Evolutionary conservation across 2,113 vertebrate species (phyloP), one percentile per base, ranked within the genome.

Genomic region (Semicossyphus pulcher): DNA sequence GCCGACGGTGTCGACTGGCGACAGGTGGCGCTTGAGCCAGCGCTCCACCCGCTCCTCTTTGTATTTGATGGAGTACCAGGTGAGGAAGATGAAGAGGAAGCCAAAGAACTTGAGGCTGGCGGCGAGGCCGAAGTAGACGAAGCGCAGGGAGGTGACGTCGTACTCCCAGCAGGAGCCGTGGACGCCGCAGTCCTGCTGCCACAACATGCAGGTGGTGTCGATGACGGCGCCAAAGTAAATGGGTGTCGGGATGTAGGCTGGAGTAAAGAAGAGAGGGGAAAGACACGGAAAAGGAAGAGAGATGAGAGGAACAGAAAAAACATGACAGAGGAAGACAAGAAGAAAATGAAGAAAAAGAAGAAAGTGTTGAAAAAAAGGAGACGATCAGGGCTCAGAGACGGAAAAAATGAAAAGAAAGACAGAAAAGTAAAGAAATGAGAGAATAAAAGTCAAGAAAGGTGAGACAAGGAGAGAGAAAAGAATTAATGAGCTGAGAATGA

Each of bases 221-320:
- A 99, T 99, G 65, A 99, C 98, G 0, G 97, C 98, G 21, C 98
- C 98, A 18, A 99, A 99, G 93, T 99, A 99, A 71, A 99, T 99
- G 1, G 98, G 98, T 1, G 98, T 99, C 25, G 98, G 98, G 92
- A 99, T 99, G 95, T 99, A 99, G 7, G 98, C 98, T 99, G 83
- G 52, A 1, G 7, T 18, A 1, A 4, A 15, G n/a, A 7, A 31
- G 0, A 5, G 5, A 0, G 8, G 4, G 14, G 15, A 25, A 5
- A 29, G 34, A 11, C 5, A 21, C 4, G 16, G 21, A 18, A 29
- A 31, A 37, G 5, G 9, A 26, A 3, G 14, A 20, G 16, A 41
- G 21, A 23, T n/a, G 15, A 10, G 21, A 29, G 36, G 3, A 12
- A 49, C 15, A 42, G 4, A 12, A 31, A 25, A 16, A 1, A 10